phyloP scores from a whole-genome alignment of 1,140 invertebrate species.

The Drosophila virilis region DNA sequence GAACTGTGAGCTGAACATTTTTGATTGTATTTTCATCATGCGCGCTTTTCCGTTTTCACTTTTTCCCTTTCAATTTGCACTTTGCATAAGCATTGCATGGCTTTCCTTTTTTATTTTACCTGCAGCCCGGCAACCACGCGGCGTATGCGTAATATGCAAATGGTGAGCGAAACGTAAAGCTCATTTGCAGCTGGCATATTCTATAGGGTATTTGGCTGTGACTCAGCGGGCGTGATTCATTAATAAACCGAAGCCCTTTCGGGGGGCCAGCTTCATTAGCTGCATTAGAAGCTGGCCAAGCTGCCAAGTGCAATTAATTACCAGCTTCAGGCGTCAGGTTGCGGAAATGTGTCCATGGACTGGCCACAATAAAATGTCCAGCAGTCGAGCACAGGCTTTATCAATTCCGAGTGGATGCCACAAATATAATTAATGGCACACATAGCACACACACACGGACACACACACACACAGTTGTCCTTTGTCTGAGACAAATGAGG shows the following conservation, averaged over 20 bases:
- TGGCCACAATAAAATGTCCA: constrained; percentile 2
- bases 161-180: constrained; percentile 2
- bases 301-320: constrained; percentile 45
- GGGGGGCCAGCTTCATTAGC: constrained; percentile 30
- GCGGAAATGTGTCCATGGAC: neutral
- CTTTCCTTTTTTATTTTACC: constrained; percentile 1
- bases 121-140: neutral
- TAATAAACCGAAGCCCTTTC: constrained; percentile 12
- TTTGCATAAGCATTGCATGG: constrained; percentile 53
- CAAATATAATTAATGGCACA: constrained; percentile 63
- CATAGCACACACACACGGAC: constrained; percentile 32
- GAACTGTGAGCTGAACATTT: constrained; percentile 19
- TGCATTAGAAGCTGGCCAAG: constrained; percentile 16
- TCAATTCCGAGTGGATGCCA: constrained; percentile 20
- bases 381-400: constrained; percentile 20
- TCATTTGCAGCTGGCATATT: constrained; percentile 5
- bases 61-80: constrained; percentile 51
- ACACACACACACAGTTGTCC: neutral
- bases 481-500: constrained; percentile 46
- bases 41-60: constrained; percentile 9
- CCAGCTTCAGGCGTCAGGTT: constrained; percentile 3
- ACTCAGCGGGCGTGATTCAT: constrained; percentile 25
- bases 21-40: constrained; percentile 2
- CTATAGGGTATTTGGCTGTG: neutral
- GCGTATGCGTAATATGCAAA: constrained; percentile 58